Conservation (phyloP, 2,797 vertebrate species). For the Xenentodon cancila region DNA sequence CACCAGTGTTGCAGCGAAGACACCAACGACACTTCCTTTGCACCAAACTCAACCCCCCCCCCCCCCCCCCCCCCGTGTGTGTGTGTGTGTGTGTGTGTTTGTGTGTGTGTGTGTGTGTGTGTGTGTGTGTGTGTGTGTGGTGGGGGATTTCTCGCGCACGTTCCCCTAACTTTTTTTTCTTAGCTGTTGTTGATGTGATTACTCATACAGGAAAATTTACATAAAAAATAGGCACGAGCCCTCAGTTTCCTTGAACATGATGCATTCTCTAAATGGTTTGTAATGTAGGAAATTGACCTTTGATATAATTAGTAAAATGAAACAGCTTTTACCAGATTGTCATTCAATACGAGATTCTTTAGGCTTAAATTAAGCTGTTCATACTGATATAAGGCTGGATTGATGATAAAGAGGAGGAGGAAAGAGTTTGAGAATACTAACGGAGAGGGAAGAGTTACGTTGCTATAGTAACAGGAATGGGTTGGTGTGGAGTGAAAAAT, state of each 20-base stretch:
- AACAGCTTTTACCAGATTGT: constrained; percentile 32
- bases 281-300: constrained; percentile 20
- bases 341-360: constrained; percentile 47
- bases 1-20: constrained; percentile 76
- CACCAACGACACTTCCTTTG: constrained; percentile 66
- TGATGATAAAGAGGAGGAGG: constrained; percentile 56
- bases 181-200: constrained; percentile 32
- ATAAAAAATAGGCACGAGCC: constrained; percentile 15
- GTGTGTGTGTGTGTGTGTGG: no score
- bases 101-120: constrained; percentile 3
- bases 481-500: constrained; percentile 57
- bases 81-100: background rate
- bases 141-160: constrained; percentile 29
- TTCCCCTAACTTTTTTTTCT: constrained; percentile 27
- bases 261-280: constrained; percentile 17
- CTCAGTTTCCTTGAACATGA: constrained; percentile 26
- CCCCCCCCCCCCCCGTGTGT: constrained; percentile 8
- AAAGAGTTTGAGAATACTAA: constrained; percentile 52
- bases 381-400: constrained; percentile 38
- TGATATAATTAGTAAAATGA: constrained; percentile 10
- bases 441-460: constrained; percentile 57
- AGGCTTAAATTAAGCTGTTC: constrained; percentile 36
- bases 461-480: constrained; percentile 73
- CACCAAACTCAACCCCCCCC: constrained; percentile 50
- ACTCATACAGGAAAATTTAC: constrained; percentile 32